Evolutionary conservation across 1,140 invertebrate species (phyloP).

Genomic region (Papilio machaon): DNA sequence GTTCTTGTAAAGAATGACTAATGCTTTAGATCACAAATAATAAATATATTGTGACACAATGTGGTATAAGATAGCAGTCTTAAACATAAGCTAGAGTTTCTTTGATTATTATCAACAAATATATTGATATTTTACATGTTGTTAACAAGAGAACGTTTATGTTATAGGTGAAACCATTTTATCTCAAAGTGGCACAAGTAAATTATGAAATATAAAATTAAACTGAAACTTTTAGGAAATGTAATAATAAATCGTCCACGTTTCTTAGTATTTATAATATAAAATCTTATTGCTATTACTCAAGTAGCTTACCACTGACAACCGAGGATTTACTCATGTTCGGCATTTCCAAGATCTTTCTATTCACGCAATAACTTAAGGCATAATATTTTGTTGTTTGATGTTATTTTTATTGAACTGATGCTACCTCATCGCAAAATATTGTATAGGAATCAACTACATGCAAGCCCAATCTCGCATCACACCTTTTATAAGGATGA

Average conservation of each 20-base stretch:
- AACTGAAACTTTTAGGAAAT: background rate
- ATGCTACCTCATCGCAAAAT: conserved; percentile 76
- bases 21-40: conserved; percentile 13
- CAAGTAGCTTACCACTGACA: conserved; percentile 66
- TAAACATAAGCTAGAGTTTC: background rate
- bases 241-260: background rate
- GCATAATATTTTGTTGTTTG: conserved; percentile 73
- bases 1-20: background rate
- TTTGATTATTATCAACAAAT: conserved; percentile 5
- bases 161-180: background rate
- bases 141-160: background rate
- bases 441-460: conserved; percentile 54
- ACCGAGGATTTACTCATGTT: conserved; percentile 71
- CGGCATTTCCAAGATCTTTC: conserved; percentile 65
- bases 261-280: background rate
- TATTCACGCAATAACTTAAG: conserved; percentile 60
- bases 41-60: background rate
- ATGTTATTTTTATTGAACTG: conserved; percentile 51
- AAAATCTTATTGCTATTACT: conserved; percentile 17
- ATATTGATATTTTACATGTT: background rate
- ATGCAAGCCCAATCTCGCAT: conserved; percentile 67
- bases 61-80: background rate
- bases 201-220: background rate
- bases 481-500: conserved; percentile 55
- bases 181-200: background rate